Conservation (phyloP, 2,797 vertebrate species). For the Sciurus vulgaris region DNA sequence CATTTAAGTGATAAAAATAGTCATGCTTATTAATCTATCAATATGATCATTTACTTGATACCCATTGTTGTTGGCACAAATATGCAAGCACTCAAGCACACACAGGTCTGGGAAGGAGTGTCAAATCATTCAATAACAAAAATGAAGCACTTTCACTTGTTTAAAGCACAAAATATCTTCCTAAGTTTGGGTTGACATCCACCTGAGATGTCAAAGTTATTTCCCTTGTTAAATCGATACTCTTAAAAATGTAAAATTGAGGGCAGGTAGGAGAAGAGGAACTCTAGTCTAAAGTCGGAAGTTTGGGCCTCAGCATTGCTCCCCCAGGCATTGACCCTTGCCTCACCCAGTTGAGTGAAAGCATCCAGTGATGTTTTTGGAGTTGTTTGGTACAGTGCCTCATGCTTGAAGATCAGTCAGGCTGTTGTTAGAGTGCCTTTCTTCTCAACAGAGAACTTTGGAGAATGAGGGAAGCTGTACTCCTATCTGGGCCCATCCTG, state of each 20-base stretch:
- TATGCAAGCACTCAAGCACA: no score
- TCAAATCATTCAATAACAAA: not conserved
- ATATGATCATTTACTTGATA: not conserved
- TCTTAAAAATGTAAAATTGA: conserved; percentile 12
- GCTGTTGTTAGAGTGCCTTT: not conserved
- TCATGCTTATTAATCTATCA: not conserved
- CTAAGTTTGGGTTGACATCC: not conserved
- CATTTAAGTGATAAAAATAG: not conserved
- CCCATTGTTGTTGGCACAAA: not conserved
- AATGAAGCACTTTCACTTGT: not conserved
- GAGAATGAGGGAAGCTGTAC: not conserved
- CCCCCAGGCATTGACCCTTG: not conserved
- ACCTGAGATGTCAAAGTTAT: not conserved
- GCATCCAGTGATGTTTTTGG: not conserved
- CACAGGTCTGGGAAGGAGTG: rapidly evolving
- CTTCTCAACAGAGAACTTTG: not conserved
- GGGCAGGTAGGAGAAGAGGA: not conserved
- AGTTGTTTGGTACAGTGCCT: not conserved
- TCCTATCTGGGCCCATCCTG: not conserved
- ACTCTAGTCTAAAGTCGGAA: not conserved
- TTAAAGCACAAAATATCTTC: not conserved
- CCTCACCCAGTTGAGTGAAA: not conserved
- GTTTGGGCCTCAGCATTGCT: not conserved
- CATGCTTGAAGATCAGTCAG: not conserved
- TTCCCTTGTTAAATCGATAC: not conserved